Conservation (phyloP, 2,797 vertebrate genomes). For the Megaceryle alcyon region DNA sequence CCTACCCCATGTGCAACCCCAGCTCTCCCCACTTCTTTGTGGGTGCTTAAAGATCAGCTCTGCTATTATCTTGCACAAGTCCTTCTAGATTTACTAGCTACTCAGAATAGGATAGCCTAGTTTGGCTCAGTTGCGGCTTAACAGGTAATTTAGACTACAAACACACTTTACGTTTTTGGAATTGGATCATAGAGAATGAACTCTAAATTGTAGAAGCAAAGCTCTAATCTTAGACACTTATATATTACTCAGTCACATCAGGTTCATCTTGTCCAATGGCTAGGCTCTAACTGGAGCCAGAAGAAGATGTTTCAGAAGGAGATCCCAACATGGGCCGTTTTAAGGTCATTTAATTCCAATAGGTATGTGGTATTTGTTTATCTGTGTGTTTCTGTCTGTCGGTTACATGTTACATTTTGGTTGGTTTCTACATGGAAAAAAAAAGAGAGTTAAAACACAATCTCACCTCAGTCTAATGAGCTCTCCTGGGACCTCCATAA, state of each 20-base stretch:
- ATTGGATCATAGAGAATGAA: not conserved
- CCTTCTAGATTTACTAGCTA: not conserved
- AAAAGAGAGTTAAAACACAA: not conserved
- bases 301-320: not conserved
- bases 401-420: not conserved
- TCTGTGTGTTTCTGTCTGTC: not conserved
- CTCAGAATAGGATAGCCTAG: not conserved
- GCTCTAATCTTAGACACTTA: not conserved
- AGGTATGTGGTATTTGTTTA: not conserved
- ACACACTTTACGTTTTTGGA: not conserved
- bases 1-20: accelerated
- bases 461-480: conserved; percentile 56
- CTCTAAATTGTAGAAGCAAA: not conserved
- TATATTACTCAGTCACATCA: not conserved
- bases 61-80: not conserved
- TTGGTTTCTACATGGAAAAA: not conserved
- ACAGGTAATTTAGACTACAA: not conserved
- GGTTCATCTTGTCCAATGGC: not conserved
- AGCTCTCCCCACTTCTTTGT: not conserved
- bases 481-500: conserved; percentile 2
- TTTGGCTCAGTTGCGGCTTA: not conserved
- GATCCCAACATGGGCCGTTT: not conserved
- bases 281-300: not conserved
- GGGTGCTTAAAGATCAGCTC: not conserved
- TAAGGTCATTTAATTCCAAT: not conserved